Evolutionary conservation across 2,113 vertebrate species (phyloP).

Genomic region (Callocephalon fimbriatum): DNA sequence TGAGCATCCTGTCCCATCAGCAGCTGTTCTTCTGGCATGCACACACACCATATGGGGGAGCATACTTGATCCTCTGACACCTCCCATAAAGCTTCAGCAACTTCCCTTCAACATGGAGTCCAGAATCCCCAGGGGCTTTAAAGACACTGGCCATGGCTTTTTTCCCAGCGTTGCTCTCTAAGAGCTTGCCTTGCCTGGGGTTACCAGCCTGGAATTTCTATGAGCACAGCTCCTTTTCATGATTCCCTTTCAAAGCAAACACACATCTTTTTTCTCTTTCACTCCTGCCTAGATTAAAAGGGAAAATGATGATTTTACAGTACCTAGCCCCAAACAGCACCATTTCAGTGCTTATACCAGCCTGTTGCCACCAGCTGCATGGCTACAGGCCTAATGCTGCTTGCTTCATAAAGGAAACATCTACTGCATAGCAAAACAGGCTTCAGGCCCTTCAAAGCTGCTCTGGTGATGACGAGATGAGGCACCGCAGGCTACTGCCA

Average conservation of each 20-base stretch:
- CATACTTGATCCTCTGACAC: neutral
- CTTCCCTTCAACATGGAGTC: neutral
- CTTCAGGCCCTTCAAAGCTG: neutral
- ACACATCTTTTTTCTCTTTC: neutral
- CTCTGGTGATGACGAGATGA: neutral
- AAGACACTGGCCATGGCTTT: neutral
- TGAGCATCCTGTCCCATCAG: neutral
- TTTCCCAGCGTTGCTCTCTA: neutral
- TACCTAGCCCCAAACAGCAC: neutral
- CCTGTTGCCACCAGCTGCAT: neutral
- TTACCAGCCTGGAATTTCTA: neutral
- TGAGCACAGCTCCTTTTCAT: neutral
- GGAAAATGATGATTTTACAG: neutral
- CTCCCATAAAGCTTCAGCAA: neutral
- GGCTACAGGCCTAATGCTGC: neutral
- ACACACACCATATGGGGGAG: neutral
- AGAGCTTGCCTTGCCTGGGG: neutral
- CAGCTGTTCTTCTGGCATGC: neutral
- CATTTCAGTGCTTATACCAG: neutral
- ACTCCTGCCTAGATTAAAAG: neutral
- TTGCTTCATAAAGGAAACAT: neutral
- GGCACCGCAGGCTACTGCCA: neutral
- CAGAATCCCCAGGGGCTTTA: accelerated
- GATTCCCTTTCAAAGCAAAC: neutral
- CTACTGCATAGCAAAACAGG: neutral